These are phyloP conservation scores for Euproctis similis DNA, from an alignment of 2,888 invertebrate genomes.

Conservation along the genomic window DNA sequence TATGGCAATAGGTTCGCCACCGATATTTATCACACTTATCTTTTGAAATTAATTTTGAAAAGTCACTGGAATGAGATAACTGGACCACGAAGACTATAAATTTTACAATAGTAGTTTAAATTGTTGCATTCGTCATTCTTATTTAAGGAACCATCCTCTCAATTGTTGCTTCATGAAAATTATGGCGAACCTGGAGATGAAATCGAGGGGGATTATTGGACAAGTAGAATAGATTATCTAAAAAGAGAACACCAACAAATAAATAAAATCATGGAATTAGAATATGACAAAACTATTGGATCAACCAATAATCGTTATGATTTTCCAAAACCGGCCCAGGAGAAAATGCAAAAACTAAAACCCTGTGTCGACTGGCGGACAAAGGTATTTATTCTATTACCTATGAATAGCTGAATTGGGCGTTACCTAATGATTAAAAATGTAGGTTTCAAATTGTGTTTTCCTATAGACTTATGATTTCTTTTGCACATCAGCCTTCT, in stretches of 20 bases:
- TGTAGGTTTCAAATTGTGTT: no score
- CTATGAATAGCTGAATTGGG: no score
- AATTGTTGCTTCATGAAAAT: slow-evolving; percentile 34
- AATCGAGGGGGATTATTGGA: slow-evolving; percentile 54
- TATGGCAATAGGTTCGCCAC: no score
- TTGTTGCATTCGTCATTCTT: no score
- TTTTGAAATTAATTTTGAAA: no score
- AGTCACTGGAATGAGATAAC: no score
- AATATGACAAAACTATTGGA: slow-evolving; percentile 56
- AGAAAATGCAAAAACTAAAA: slow-evolving; percentile 49
- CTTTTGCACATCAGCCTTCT: no score
- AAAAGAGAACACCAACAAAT: slow-evolving; percentile 60
- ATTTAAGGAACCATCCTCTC: slow-evolving; percentile 35
- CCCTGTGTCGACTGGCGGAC: slow-evolving; percentile 55
- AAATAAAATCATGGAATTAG: slow-evolving; percentile 56
- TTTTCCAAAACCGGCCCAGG: slow-evolving; percentile 35
- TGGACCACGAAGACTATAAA: no score
- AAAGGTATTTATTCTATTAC: slow-evolving; percentile 47
- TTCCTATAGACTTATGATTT: no score
- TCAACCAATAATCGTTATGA: slow-evolving; percentile 39
- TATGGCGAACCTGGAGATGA: slow-evolving; percentile 25
- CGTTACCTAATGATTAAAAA: no score
- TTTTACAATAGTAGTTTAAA: no score
- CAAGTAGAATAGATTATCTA: slow-evolving; percentile 49
- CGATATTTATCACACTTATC: no score